Percentiles rank a stretch among this genome's conserved stretches.
Conservation (phyloP, 2,113 vertebrate species). For the Anser brachyrhynchus region DNA sequence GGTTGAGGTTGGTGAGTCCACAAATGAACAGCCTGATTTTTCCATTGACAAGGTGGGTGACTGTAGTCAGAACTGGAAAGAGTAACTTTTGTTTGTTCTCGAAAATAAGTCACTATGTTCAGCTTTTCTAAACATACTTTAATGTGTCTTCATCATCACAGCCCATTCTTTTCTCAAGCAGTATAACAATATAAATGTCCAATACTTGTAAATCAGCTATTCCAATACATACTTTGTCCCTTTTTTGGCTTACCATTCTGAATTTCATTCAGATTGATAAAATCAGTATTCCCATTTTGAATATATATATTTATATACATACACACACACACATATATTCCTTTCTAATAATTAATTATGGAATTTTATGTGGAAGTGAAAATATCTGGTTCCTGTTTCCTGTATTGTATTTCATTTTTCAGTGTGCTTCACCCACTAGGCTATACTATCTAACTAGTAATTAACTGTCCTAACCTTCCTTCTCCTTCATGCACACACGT, state of each 20-base stretch:
- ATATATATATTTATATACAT: neutral
- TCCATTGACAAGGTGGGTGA: neutral
- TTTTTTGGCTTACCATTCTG: neutral
- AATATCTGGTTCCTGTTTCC: neutral
- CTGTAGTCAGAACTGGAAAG: neutral
- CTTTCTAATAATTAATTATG: neutral
- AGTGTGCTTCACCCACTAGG: neutral
- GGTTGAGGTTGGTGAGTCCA: neutral
- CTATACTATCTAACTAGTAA: neutral
- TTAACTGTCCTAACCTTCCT: neutral
- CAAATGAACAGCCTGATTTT: neutral
- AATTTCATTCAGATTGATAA: neutral
- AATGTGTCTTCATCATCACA: neutral
- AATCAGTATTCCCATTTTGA: neutral
- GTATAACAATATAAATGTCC: neutral
- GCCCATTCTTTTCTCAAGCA: neutral
- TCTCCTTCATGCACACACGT: accelerated
- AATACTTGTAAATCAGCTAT: neutral
- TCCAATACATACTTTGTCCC: neutral
- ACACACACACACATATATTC: neutral
- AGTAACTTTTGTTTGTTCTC: neutral
- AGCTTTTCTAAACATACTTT: neutral
- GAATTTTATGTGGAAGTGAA: neutral
- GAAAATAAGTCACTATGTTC: neutral
- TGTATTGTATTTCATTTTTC: neutral